Percentiles rank a stretch among this genome's conserved stretches.
Evolutionary conservation across 2,113 vertebrate species (phyloP).

Genomic region (Notarius quadriscutis): DNA sequence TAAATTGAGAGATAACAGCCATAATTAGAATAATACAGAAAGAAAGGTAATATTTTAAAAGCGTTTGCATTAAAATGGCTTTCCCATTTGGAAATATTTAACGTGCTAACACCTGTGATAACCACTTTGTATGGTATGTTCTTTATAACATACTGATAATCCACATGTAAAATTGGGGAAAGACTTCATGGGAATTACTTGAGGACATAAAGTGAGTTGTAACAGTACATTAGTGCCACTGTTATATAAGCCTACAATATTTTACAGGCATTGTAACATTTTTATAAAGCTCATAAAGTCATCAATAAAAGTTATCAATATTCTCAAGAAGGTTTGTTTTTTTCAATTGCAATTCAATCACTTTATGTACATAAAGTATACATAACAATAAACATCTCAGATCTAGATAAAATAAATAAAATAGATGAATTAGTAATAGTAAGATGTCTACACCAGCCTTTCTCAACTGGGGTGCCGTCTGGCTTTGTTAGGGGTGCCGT

Average conservation of each 20-base stretch:
- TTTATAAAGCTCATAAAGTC: not conserved
- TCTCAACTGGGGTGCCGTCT: too few relatives aligned
- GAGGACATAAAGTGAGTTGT: not conserved
- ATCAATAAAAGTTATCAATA: too few relatives aligned
- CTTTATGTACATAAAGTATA: not conserved
- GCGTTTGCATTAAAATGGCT: not conserved
- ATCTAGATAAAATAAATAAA: too few relatives aligned
- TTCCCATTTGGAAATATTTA: not conserved
- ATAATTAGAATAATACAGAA: not conserved
- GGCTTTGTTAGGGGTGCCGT: too few relatives aligned
- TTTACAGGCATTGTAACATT: not conserved
- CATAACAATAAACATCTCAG: not conserved
- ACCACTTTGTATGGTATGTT: not conserved
- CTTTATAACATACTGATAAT: not conserved
- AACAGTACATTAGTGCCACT: not conserved
- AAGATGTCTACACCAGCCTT: too few relatives aligned
- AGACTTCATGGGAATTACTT: not conserved
- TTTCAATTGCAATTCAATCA: too few relatives aligned
- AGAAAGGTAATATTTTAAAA: not conserved
- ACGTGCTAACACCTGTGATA: not conserved
- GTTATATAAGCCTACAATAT: not conserved
- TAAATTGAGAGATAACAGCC: conserved; percentile 47
- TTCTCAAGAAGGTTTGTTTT: too few relatives aligned
- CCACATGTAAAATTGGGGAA: not conserved
- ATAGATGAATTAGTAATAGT: too few relatives aligned